Conservation (phyloP, 2,888 invertebrate genomes). For the Aphrophora alni region DNA sequence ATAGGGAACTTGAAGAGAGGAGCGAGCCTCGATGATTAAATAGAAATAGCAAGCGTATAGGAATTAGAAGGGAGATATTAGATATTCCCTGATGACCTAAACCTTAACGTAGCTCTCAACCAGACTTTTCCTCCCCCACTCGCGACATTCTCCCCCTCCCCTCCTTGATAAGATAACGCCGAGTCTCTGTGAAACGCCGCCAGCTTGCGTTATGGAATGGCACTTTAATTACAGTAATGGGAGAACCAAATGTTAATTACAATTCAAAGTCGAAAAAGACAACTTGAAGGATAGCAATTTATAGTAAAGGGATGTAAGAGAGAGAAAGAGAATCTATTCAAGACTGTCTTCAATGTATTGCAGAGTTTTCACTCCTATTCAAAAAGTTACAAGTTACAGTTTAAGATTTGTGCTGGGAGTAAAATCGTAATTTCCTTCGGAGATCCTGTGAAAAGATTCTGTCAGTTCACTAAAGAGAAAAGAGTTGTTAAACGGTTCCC, state of each 20-base stretch:
- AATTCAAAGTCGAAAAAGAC: slow-evolving; percentile 37
- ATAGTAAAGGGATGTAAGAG: slow-evolving; percentile 22
- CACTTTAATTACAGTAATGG: slow-evolving; percentile 43
- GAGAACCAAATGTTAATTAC: slow-evolving; percentile 42
- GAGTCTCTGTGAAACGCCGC: not conserved
- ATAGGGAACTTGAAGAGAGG: slow-evolving; percentile 28
- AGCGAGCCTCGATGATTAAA: slow-evolving; percentile 34
- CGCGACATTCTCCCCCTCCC: not conserved
- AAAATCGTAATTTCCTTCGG: not conserved
- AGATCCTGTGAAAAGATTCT: not conserved
- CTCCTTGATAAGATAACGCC: not conserved
- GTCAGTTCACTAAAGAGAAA: slow-evolving; percentile 1
- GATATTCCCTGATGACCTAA: slow-evolving; percentile 37
- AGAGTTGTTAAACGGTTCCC: not conserved
- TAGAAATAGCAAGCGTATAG: slow-evolving; percentile 39
- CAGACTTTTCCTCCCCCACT: slow-evolving; percentile 4
- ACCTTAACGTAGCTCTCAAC: not conserved
- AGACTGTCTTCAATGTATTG: not conserved
- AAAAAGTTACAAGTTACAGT: not conserved
- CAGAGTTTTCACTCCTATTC: not conserved
- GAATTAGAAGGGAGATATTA: slow-evolving; percentile 37
- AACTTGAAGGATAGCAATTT: slow-evolving; percentile 40
- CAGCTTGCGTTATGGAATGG: slow-evolving; percentile 36
- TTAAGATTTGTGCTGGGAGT: not conserved
- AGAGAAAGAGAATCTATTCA: not conserved